These are phyloP conservation scores for Mechanitis mazaeus DNA, from an alignment of 2,888 invertebrate species.

Conservation along the genomic window DNA sequence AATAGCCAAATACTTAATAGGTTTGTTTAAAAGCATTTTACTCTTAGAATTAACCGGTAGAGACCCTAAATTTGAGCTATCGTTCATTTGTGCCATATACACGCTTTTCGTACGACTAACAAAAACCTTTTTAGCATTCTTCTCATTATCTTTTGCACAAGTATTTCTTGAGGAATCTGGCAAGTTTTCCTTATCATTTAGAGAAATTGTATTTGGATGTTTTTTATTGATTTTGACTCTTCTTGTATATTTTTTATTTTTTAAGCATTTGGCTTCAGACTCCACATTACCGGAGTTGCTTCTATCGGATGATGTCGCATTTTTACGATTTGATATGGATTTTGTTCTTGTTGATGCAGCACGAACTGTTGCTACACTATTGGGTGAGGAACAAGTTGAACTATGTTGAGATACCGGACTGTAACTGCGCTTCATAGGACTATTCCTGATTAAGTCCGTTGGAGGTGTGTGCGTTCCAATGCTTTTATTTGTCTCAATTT, in stretches of 20 bases:
- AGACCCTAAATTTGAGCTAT: slow-evolving; percentile 35
- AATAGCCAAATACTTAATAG: slow-evolving; percentile 5
- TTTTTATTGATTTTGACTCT: slow-evolving; percentile 40
- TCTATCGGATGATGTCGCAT: slow-evolving; percentile 42
- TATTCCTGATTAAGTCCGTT: slow-evolving; percentile 28
- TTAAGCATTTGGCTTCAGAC: slow-evolving; percentile 41
- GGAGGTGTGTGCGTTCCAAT: slow-evolving; percentile 9
- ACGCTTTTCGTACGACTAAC: slow-evolving; percentile 41
- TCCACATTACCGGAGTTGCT: slow-evolving; percentile 40
- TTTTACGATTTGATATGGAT: slow-evolving; percentile 35
- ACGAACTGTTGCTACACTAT: slow-evolving; percentile 57
- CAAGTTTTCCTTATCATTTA: slow-evolving; percentile 50
- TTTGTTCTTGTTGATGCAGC: slow-evolving; percentile 37
- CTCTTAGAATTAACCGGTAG: slow-evolving; percentile 34
- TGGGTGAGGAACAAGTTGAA: slow-evolving; percentile 58
- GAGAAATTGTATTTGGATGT: slow-evolving; percentile 15
- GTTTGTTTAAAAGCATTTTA: slow-evolving; percentile 16
- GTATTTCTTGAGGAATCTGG: slow-evolving; percentile 45
- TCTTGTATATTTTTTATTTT: slow-evolving; percentile 44
- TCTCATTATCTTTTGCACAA: slow-evolving; percentile 23
- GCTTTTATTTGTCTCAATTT: slow-evolving; percentile 37
- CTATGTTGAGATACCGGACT: slow-evolving; percentile 47
- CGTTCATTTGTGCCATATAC: slow-evolving; percentile 44
- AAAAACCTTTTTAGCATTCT: slow-evolving; percentile 38
- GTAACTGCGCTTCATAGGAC: slow-evolving; percentile 25